phyloP scores from a whole-genome alignment of 1,140 invertebrate species.

The Calephelis virginiensis region DNA sequence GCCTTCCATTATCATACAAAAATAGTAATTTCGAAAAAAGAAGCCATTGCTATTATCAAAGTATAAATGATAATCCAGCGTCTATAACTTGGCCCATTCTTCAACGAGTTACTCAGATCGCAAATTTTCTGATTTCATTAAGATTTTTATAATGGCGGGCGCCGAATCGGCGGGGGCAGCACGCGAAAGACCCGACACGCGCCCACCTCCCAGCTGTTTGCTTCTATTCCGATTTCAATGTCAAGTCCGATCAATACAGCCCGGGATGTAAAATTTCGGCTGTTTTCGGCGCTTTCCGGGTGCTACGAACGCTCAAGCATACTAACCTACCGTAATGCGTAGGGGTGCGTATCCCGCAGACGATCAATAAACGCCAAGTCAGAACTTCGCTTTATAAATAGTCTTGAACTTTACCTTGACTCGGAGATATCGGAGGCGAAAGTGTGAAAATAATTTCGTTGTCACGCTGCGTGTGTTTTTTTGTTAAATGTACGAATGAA shows the following conservation, averaged over 20 bases:
- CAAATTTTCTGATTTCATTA: background rate
- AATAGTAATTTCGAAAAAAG: no score
- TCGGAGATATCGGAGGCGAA: constrained; percentile 57
- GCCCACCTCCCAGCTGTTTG: constrained; percentile 74
- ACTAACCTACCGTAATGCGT: constrained; percentile 76
- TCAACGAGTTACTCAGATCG: no score
- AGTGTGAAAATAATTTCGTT: constrained; percentile 46
- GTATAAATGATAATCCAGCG: no score
- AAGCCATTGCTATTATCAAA: no score
- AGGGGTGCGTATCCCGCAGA: constrained; percentile 64
- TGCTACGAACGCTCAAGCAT: constrained; percentile 56
- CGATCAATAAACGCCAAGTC: constrained; percentile 70
- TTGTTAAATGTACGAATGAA: constrained; percentile 3
- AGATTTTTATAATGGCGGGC: constrained; percentile 22
- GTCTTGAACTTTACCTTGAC: constrained; percentile 73
- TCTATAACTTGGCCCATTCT: no score
- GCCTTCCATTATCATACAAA: no score
- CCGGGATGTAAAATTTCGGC: constrained; percentile 74
- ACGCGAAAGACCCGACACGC: constrained; percentile 47
- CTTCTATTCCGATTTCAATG: constrained; percentile 79
- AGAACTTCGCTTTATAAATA: constrained; percentile 73
- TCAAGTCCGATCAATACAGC: constrained; percentile 78
- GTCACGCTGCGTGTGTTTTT: constrained; percentile 34
- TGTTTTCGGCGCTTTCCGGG: constrained; percentile 65
- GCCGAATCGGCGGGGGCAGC: constrained; percentile 41